phyloP scores from a whole-genome alignment of 1,140 invertebrate species.

The Hestina assimilis region DNA sequence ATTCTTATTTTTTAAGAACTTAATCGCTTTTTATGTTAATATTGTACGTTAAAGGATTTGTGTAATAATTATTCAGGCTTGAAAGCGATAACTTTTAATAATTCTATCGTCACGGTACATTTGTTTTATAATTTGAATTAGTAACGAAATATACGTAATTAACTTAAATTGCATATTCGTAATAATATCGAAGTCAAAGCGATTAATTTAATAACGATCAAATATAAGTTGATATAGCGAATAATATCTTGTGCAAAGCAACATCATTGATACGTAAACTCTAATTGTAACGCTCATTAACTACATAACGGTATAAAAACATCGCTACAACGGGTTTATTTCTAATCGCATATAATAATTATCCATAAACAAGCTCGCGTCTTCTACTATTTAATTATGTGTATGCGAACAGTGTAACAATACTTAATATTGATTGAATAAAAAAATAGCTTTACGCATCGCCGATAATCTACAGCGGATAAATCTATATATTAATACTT shows the following conservation, averaged over 20 bases:
- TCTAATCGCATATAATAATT: slow-evolving; percentile 14
- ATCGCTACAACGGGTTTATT: slow-evolving; percentile 18
- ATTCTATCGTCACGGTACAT: no score
- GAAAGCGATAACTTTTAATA: no score
- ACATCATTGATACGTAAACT: slow-evolving; percentile 10
- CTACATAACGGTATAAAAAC: slow-evolving; percentile 4
- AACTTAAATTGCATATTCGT: no score
- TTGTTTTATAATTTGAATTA: no score
- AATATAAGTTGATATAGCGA: no score
- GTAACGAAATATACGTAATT: no score
- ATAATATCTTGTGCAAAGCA: slow-evolving; percentile 1
- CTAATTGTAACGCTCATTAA: slow-evolving; percentile 10
- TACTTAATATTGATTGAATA: not conserved
- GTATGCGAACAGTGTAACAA: slow-evolving; percentile 3
- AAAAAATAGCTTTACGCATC: not conserved
- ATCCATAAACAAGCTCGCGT: not conserved
- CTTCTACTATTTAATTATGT: slow-evolving; percentile 5
- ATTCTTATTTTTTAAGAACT: not conserved
- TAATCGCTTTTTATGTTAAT: not conserved
- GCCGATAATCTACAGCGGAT: not conserved
- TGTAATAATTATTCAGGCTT: no score
- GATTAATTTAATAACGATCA: no score
- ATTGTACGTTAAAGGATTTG: no score
- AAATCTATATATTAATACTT: not conserved
- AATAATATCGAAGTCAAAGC: no score